A percentile compares a stretch with the other conserved stretches of the same genome.
phyloP scores from a whole-genome alignment of 2,888 invertebrate genomes.

The Rhagophthalmus giganteus region DNA sequence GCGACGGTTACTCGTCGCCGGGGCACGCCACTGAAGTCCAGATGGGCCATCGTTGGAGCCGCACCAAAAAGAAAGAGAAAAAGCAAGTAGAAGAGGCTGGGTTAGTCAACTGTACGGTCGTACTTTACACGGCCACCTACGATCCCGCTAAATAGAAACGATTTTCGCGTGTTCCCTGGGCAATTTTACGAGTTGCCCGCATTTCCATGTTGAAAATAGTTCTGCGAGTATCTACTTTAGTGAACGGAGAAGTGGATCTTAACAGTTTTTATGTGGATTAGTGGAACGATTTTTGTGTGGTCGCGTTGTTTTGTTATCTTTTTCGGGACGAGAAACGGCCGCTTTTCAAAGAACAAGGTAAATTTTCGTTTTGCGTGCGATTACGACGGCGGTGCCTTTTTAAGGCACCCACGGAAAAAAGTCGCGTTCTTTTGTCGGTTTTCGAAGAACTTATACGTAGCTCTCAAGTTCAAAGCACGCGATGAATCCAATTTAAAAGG shows the following conservation, averaged over 20 bases:
- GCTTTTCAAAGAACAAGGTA: neutral
- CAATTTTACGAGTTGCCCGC: neutral
- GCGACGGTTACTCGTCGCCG: too few species aligned
- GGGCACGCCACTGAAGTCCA: constrained; percentile 48
- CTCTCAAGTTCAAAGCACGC: constrained; percentile 12
- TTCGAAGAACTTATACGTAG: constrained; percentile 11
- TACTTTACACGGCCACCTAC: constrained; percentile 44
- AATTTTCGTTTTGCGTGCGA: too few species aligned
- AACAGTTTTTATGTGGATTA: too few species aligned
- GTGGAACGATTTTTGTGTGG: too few species aligned
- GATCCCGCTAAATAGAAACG: constrained; percentile 29
- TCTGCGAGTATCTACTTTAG: neutral
- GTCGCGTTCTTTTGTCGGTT: constrained; percentile 7
- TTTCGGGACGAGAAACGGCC: constrained; percentile 8
- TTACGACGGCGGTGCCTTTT: too few species aligned
- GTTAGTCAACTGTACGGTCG: constrained; percentile 46
- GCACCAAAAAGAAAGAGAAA: constrained; percentile 42
- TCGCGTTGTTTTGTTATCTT: constrained; percentile 4
- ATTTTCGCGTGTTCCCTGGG: constrained; percentile 1
- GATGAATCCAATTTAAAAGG: constrained; percentile 9
- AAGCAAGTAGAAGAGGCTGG: constrained; percentile 43
- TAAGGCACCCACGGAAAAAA: too few species aligned
- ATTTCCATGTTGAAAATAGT: neutral
- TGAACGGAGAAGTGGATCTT: neutral
- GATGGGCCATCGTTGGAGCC: constrained; percentile 46